Evolutionary conservation across 2,888 invertebrate genomes (phyloP), one percentile per base, ranked within the genome.

Genomic region (Brachylomia viminalis): DNA sequence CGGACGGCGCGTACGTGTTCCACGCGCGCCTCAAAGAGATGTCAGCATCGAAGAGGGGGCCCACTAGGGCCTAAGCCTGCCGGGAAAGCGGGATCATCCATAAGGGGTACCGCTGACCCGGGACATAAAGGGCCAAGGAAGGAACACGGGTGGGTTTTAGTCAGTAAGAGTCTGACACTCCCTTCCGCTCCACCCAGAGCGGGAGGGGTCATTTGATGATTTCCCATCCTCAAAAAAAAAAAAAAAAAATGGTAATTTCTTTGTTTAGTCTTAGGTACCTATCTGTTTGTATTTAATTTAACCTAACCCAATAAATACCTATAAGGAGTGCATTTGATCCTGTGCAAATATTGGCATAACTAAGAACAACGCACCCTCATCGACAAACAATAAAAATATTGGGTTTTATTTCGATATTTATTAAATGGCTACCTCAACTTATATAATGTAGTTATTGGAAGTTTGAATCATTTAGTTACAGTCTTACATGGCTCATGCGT

Each of bases 271-370:
- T 30, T 52, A 45, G 0, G 20, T 30, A 56, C 30, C 7, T 27
- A 56, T 42, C 7, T 27, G 45, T 42, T 27, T 17, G 38, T 52
- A n/a, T 58, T 52, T 47, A 42, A 71, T 47, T 66, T 56, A 45
- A 65, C 54, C 15, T 59, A 33, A 72, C 4, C 27, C 1, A 27
- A 42, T 11, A 7, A 27, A 33, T 42, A 56, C 15, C 20, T 33
- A 27, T 15, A 45, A 33, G 20, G 23, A 54, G 38, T 30, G 20
- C 58, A 20, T 61, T 42, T 17, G 54, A 67, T 62, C 56, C 56
- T 81, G 56, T 47, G 27, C 38, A 81, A 81, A 81, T 75, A 79
- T 75, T 80, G 54, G 20, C 10, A 20, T 20, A 42, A 61, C n/a
- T 49, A 27, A 66, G 33, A 72, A 67, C 33, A 81, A 81, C 27